phyloP scores from a whole-genome alignment of 2,113 vertebrate species.

The Castor canadensis region DNA sequence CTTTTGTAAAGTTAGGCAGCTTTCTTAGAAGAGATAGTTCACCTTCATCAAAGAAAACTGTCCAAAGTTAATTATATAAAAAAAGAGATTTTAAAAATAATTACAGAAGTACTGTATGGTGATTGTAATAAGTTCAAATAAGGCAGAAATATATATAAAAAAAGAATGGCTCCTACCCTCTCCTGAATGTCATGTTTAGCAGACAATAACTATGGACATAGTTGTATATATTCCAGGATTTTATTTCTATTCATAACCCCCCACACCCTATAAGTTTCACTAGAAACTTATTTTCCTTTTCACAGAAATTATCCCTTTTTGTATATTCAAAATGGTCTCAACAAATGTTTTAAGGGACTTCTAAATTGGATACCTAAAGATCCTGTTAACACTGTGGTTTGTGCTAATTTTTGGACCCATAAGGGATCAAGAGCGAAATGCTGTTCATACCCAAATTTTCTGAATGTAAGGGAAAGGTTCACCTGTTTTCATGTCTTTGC shows the following conservation, averaged over 20 bases:
- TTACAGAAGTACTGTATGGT: background rate
- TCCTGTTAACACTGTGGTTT: background rate
- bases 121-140: background rate
- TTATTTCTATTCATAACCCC: background rate
- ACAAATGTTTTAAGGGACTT: background rate
- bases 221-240: background rate
- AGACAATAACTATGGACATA: background rate
- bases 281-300: background rate
- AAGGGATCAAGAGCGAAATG: background rate
- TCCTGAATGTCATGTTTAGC: background rate
- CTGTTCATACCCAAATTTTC: conserved; percentile 32
- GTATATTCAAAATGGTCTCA: background rate
- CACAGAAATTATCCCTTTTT: background rate
- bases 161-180: background rate
- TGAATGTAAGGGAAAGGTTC: conserved; percentile 59
- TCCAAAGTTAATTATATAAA: background rate
- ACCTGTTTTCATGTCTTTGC: conserved; percentile 70
- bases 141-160: background rate
- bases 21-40: conserved; percentile 10
- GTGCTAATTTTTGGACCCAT: conserved; percentile 12
- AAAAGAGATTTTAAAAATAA: background rate
- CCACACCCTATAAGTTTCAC: background rate
- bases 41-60: background rate
- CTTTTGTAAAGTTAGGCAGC: background rate
- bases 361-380: background rate